Base-by-base conservation (phyloP, 2,113 vertebrate genomes). In the Mustela lutreola region DNA sequence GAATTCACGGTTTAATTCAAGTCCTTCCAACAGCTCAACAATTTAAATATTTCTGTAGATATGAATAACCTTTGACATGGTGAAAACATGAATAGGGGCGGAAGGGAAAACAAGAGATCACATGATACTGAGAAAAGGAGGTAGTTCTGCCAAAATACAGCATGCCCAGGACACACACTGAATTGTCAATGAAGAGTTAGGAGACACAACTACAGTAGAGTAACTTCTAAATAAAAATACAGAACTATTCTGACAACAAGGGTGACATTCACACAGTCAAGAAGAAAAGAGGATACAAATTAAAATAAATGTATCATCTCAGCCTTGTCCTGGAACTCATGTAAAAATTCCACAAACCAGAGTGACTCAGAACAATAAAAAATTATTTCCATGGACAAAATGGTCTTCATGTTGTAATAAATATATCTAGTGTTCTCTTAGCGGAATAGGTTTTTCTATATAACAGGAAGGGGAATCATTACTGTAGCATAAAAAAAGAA, bases 301-400 rank as follows among this genome's bases (percentile, higher is more conserved):
- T 71, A 97, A 93, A 97, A 96, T 94, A 97, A 98, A 97, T 97
- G 95, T 8, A 95, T 89, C 94, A 91, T 96, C 79, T 97, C 97
- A 97, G 95, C 70, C 67, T 96, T 96, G 76, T 92, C 65, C 91
- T 93, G 97, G 95, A 97, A 94, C 91, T 78, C 82, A 81, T 48
- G 85, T 78, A 91, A 96, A 97, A 97, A 93, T 98, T 97, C 96
- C 96, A 98, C 42, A 83, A 96, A 95, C 93, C 79, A 91, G 63
- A 97, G 91, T 97, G 97, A 98, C 97, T 98, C 97, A 98, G 95
- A 97, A 98, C 82, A 97, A 97, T 88, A 97, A 96, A 96, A 90
- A 98, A 90, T 89, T 75, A 98, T 96, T 98, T 97, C 97, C 97
- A 97, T 33, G 80, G 92, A 93, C 48, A 75, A 97, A 94, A 97